Conservation (phyloP, 2,113 vertebrate genomes). For the Stomatorhinus ivindoensis region DNA sequence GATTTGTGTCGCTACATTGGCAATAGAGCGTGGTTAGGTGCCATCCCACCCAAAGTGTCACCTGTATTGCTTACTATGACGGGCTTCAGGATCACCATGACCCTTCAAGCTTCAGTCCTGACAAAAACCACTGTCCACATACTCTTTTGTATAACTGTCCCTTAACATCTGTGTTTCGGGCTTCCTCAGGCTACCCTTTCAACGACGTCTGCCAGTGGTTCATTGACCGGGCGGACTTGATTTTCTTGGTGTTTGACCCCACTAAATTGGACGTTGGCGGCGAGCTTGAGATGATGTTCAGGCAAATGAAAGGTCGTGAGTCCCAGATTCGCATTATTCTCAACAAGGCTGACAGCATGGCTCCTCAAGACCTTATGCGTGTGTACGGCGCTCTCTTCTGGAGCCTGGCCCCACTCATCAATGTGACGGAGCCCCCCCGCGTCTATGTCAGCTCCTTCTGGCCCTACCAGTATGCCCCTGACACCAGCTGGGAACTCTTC, state of each 20-base stretch:
- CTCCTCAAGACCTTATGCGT: constrained; percentile 92
- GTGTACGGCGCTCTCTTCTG: constrained; percentile 96
- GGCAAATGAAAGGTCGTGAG: constrained; percentile 90
- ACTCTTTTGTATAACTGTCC: background rate
- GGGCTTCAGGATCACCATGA: background rate
- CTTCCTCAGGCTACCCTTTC: constrained; percentile 82
- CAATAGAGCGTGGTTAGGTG: background rate
- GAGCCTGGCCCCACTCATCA: constrained; percentile 96
- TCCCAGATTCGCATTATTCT: constrained; percentile 97
- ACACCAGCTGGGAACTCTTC: constrained; percentile 88
- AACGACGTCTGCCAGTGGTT: constrained; percentile 99
- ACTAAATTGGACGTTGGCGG: constrained; percentile 94
- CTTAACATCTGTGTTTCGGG: background rate
- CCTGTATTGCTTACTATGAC: background rate
- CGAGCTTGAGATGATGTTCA: constrained; percentile 92
- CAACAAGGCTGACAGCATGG: constrained; percentile 94
- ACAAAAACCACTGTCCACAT: background rate
- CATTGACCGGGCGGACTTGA: constrained; percentile 93
- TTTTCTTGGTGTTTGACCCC: constrained; percentile 95
- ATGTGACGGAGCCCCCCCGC: constrained; percentile 88
- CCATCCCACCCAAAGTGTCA: background rate
- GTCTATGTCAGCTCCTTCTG: constrained; percentile 98
- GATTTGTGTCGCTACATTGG: background rate
- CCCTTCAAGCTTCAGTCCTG: background rate
- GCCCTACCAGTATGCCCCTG: constrained; percentile 84